A percentile compares a stretch with the other conserved stretches of the same genome.
These are phyloP conservation scores for Phoebastria nigripes DNA, from an alignment of 2,797 vertebrate species.

Conservation along the genomic window DNA sequence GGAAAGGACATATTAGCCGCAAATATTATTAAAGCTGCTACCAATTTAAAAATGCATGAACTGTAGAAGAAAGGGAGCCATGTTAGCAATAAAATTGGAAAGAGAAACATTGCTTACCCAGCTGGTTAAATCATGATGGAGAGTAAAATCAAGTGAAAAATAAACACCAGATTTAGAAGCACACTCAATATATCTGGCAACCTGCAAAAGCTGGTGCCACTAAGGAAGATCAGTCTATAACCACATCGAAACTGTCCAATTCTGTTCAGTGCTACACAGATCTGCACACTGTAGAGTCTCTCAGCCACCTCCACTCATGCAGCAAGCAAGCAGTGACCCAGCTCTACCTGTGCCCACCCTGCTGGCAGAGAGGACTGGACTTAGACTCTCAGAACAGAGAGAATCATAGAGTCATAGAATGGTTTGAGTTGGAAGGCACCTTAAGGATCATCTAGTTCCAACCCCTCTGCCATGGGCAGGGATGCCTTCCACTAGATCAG, in stretches of 20 bases:
- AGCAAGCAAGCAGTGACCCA: background rate
- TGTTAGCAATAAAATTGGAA: conserved; percentile 10
- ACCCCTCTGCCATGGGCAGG: rapidly evolving
- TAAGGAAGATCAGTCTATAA: background rate
- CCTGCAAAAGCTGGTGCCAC: background rate
- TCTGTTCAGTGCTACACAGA: background rate
- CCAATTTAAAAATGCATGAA: background rate
- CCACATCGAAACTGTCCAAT: background rate
- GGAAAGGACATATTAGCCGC: background rate
- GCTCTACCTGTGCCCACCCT: background rate
- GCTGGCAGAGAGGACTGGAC: background rate
- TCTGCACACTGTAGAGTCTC: background rate
- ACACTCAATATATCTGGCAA: background rate
- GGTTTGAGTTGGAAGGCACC: background rate
- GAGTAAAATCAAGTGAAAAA: background rate
- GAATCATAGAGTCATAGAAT: background rate
- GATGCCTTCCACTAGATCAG: rapidly evolving
- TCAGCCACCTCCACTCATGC: rapidly evolving
- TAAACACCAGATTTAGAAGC: conserved; percentile 40
- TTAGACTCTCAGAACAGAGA: background rate
- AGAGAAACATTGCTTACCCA: background rate
- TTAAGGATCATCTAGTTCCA: background rate
- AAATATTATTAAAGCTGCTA: background rate
- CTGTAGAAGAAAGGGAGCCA: background rate
- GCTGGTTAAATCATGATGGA: conserved; percentile 23